A percentile compares a stretch with the other conserved stretches of the same genome.
Conservation (phyloP, 2,797 vertebrate genomes). For the Lepus oiostolus region DNA sequence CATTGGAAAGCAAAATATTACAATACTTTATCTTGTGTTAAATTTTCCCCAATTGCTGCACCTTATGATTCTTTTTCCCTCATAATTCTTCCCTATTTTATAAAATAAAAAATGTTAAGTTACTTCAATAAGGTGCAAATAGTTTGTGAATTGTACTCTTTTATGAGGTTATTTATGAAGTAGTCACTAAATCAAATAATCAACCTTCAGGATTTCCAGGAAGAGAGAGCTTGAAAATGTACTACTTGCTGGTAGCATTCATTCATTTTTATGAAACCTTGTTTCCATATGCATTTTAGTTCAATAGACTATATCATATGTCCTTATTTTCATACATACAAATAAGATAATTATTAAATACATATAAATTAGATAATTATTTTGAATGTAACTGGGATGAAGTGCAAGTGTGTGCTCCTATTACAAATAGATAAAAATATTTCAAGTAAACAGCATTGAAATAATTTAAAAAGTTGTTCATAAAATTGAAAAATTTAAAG, state of each 20-base stretch:
- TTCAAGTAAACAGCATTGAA: neutral
- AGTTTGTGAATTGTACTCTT: conserved; percentile 33
- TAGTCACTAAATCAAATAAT: conserved; percentile 52
- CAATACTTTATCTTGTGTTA: neutral
- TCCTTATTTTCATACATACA: conserved; percentile 47
- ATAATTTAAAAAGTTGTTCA: neutral
- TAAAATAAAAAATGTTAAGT: conserved; percentile 55
- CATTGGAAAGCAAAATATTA: conserved; percentile 47
- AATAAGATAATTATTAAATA: neutral
- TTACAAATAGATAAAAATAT: neutral
- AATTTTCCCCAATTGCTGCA: conserved; percentile 32
- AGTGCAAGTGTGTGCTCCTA: neutral
- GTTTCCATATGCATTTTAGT: neutral
- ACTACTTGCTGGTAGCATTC: neutral
- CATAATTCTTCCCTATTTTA: conserved; percentile 44
- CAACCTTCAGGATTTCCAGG: neutral
- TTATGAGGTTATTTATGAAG: conserved; percentile 62
- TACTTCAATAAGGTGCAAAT: conserved; percentile 54
- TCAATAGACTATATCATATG: neutral
- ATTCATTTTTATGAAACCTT: conserved; percentile 47
- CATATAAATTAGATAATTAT: neutral
- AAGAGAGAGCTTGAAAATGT: neutral
- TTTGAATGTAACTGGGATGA: neutral
- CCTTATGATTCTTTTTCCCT: neutral
- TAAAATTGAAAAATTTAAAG: neutral